phyloP scores from a whole-genome alignment of 2,888 invertebrate genomes.

The Drosophila cognata region DNA sequence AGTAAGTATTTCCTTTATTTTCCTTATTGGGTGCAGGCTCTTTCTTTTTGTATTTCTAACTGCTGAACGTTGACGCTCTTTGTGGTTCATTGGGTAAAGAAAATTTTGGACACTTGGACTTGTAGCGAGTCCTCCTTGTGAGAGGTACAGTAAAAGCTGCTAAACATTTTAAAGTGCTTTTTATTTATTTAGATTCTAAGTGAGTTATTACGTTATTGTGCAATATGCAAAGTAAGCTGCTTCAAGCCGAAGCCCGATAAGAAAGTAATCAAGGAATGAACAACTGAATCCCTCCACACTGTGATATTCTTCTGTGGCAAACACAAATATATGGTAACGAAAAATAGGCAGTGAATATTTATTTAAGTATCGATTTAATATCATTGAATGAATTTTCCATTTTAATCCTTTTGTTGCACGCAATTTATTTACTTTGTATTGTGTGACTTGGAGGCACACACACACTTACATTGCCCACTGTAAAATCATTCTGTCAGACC shows the following conservation, averaged over 20 bases:
- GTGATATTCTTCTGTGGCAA: background rate
- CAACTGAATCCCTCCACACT: background rate
- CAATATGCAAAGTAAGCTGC: background rate
- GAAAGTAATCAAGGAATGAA: background rate
- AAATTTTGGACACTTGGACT: slow-evolving; percentile 11
- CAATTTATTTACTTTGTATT: background rate
- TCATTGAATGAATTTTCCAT: background rate
- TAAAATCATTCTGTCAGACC: slow-evolving; percentile 1
- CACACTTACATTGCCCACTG: background rate
- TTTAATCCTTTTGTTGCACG: background rate
- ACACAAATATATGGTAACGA: background rate
- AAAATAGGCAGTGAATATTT: background rate
- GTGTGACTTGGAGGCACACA: background rate
- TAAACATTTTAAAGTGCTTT: background rate
- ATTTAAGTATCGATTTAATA: background rate
- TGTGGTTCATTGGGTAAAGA: slow-evolving; percentile 32
- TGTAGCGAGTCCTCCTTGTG: background rate
- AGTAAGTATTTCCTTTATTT: slow-evolving; percentile 28
- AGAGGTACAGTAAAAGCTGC: background rate
- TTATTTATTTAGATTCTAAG: background rate
- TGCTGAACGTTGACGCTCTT: slow-evolving; percentile 22
- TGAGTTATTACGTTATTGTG: background rate
- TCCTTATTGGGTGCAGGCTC: background rate
- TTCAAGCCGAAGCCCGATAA: background rate
- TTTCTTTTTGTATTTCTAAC: slow-evolving; percentile 7